phyloP scores from a whole-genome alignment of 2,797 vertebrate species.

The Hydrolagus colliei region DNA sequence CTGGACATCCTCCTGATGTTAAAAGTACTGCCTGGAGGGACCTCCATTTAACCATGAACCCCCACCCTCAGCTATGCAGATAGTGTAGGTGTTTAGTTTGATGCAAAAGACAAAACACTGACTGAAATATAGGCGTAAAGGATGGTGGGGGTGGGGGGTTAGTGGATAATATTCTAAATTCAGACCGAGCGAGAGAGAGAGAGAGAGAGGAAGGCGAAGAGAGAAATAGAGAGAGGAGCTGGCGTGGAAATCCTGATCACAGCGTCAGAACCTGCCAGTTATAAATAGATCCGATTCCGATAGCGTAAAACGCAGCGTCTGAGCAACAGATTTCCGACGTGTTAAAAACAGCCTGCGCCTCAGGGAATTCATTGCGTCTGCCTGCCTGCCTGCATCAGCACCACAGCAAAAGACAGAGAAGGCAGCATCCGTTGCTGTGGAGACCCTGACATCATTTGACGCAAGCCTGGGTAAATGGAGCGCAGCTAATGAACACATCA shows the following conservation, averaged over 20 bases:
- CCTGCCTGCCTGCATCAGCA: conserved; percentile 53
- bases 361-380: background rate
- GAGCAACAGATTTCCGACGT: background rate
- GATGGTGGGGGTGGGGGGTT: too few relatives aligned
- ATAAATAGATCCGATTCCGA: conserved; percentile 24
- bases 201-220: conserved; percentile 43
- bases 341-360: conserved; percentile 1
- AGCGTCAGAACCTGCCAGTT: conserved; percentile 21
- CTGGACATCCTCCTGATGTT: too few relatives aligned
- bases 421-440: conserved; percentile 62
- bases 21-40: too few relatives aligned
- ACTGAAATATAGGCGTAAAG: too few relatives aligned
- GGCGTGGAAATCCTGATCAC: conserved; percentile 31
- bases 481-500: too few relatives aligned
- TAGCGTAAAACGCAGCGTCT: background rate
- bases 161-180: too few relatives aligned
- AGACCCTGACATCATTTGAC: conserved; percentile 59
- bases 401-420: conserved; percentile 44
- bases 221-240: conserved; percentile 39
- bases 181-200: too few relatives aligned
- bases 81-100: too few relatives aligned
- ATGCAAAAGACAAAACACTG: too few relatives aligned
- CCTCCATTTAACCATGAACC: too few relatives aligned
- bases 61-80: too few relatives aligned
- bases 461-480: conserved; percentile 38